These are phyloP conservation scores for Ammodramus savannarum DNA, from an alignment of 2,113 vertebrate genomes.

Conservation along the genomic window DNA sequence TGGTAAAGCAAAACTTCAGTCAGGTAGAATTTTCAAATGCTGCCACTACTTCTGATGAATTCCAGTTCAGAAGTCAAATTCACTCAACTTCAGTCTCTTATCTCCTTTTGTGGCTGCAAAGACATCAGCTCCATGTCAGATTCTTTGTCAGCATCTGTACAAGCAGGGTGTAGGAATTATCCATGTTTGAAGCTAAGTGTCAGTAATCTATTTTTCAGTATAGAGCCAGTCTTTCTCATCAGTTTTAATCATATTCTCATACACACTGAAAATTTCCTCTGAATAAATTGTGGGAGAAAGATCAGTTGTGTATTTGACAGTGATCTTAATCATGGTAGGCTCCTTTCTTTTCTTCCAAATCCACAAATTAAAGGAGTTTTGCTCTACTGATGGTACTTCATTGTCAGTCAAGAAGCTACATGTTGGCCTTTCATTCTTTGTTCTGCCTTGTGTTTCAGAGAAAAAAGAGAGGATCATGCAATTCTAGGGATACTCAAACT, in stretches of 20 bases:
- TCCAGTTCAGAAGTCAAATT: background rate
- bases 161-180: background rate
- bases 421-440: background rate
- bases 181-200: background rate
- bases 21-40: background rate
- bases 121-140: background rate
- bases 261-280: background rate
- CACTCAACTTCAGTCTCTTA: background rate
- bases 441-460: background rate
- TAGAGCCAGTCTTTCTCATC: background rate
- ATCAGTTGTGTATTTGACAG: background rate
- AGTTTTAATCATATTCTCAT: slow-evolving; percentile 11
- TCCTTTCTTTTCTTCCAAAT: background rate
- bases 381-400: background rate
- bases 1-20: background rate
- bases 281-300: slow-evolving; percentile 8
- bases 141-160: background rate
- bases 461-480: background rate
- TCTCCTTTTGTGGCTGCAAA: background rate
- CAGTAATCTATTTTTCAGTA: background rate
- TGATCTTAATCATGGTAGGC: background rate
- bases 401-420: background rate
- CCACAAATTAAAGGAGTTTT: background rate
- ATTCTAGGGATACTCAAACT: background rate
- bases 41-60: background rate